Conservation (phyloP, 2,797 vertebrate species). For the Anomalospiza imberbis region DNA sequence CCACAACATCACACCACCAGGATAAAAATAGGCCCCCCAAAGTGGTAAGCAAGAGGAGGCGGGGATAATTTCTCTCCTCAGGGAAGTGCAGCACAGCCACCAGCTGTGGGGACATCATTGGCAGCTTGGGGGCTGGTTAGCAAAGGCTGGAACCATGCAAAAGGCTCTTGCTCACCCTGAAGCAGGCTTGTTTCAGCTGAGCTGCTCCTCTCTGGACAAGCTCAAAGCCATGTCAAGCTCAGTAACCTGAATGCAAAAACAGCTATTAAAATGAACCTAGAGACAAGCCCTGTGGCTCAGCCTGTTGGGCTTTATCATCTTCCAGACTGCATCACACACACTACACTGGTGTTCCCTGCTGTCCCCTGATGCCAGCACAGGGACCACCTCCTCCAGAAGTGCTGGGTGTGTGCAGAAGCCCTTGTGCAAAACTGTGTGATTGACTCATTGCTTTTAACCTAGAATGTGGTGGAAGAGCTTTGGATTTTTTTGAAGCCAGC, state of each 20-base stretch:
- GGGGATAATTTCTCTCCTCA: background rate
- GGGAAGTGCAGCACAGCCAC: background rate
- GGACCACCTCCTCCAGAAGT: background rate
- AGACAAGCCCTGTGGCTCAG: background rate
- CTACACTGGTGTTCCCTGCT: background rate
- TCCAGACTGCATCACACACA: background rate
- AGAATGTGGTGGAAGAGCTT: background rate
- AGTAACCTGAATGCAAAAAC: background rate
- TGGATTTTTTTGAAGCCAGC: background rate
- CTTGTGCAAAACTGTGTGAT: background rate
- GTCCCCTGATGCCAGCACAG: background rate
- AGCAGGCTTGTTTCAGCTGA: background rate
- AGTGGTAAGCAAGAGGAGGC: background rate
- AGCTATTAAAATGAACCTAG: background rate
- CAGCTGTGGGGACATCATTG: fast-evolving
- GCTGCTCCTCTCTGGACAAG: fast-evolving
- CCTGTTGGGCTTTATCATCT: background rate
- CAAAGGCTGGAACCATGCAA: fast-evolving
- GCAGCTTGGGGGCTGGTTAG: background rate
- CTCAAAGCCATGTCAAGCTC: background rate
- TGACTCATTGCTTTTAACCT: background rate
- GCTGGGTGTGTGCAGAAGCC: background rate
- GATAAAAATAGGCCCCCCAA: background rate
- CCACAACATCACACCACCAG: background rate
- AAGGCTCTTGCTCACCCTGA: background rate